A percentile compares a stretch with the other conserved stretches of the same genome.
Conservation (phyloP, 53 echinoderm and acorn worm species). For the Pentamera pediparva region DNA sequence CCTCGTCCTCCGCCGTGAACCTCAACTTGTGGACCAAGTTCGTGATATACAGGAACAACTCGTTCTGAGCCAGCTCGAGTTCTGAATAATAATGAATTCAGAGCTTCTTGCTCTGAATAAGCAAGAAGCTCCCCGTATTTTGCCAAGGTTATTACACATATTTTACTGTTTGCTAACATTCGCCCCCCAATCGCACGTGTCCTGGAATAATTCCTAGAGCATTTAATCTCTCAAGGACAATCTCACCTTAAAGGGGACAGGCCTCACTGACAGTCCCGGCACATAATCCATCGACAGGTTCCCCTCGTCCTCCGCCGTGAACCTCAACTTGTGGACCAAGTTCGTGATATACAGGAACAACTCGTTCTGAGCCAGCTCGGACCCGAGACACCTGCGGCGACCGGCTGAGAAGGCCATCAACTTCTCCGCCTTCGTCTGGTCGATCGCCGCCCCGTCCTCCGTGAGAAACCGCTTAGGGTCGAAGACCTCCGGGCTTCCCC, state of each 20-base stretch:
- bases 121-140: too few relatives aligned
- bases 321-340: constrained; percentile 62
- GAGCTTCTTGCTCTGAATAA: too few relatives aligned
- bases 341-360: constrained; percentile 80
- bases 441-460: constrained; percentile 45
- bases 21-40: constrained; percentile 66
- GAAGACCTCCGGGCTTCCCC: constrained; percentile 62
- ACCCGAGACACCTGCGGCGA: constrained; percentile 83
- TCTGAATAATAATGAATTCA: too few relatives aligned
- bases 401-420: constrained; percentile 83
- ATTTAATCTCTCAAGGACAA: constrained; percentile 30
- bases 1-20: too few relatives aligned
- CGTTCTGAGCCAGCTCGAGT: constrained; percentile 76
- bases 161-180: too few relatives aligned
- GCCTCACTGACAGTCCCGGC: constrained; percentile 67
- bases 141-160: too few relatives aligned
- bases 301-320: constrained; percentile 55
- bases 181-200: too few relatives aligned
- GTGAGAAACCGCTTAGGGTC: constrained; percentile 73
- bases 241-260: constrained; percentile 66
- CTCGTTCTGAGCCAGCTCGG: constrained; percentile 74
- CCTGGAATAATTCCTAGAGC: too few relatives aligned
- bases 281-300: constrained; percentile 40
- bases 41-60: constrained; percentile 82
- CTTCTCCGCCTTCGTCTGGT: constrained; percentile 60